Evolutionary conservation across 2,113 vertebrate genomes (phyloP).

Genomic region (Oxyura jamaicensis): DNA sequence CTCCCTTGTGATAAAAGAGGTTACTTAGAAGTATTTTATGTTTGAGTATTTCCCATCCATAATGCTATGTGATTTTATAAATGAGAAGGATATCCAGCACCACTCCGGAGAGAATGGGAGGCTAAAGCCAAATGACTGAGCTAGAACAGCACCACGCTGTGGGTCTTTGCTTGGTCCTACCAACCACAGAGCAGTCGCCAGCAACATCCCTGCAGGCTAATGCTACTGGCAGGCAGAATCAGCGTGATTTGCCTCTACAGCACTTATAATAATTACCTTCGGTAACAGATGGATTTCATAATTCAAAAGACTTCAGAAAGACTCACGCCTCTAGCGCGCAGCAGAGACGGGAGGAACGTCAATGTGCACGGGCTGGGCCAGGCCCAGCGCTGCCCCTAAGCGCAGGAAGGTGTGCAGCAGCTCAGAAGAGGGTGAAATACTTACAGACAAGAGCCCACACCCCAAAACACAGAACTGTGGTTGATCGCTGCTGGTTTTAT

Average conservation of each 20-base stretch:
- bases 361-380: rapidly evolving
- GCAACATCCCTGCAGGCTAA: neutral
- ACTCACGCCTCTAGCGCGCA: rapidly evolving
- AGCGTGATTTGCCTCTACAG: rapidly evolving
- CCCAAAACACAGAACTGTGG: rapidly evolving
- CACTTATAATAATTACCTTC: neutral
- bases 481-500: neutral
- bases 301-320: neutral
- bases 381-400: neutral
- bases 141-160: neutral
- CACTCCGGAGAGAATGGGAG: neutral
- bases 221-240: neutral
- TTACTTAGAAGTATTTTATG: neutral
- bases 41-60: neutral
- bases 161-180: neutral
- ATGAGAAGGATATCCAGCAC: neutral
- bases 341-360: rapidly evolving
- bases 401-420: neutral
- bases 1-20: neutral
- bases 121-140: neutral
- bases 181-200: neutral
- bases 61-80: neutral
- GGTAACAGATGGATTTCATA: neutral
- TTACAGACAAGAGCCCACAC: neutral
- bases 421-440: neutral